Percentiles rank a stretch among this genome's conserved stretches.
These are phyloP conservation scores for Physella acuta DNA, from an alignment of 1,140 invertebrate genomes.

Conservation along the genomic window DNA sequence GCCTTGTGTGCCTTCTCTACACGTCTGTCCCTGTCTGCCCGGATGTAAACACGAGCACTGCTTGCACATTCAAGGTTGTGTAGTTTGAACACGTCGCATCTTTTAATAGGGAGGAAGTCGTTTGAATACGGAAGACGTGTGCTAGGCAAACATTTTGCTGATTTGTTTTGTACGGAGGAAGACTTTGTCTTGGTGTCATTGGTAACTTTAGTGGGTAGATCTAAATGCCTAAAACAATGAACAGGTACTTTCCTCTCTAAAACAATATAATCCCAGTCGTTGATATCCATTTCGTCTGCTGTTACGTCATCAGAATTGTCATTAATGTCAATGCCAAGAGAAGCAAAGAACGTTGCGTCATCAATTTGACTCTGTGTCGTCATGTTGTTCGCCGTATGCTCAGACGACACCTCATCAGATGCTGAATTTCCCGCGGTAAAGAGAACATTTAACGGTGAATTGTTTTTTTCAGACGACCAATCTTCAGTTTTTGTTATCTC, in stretches of 20 bases:
- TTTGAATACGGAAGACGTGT: neutral
- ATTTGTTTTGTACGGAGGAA: neutral
- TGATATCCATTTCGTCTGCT: neutral
- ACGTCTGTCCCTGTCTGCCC: slow-evolving; percentile 38
- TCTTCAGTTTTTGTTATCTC: neutral
- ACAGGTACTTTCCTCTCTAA: slow-evolving; percentile 24
- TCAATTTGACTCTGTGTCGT: neutral
- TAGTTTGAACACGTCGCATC: slow-evolving; percentile 4
- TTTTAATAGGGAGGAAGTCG: neutral
- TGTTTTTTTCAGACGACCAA: neutral
- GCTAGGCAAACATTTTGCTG: too few species aligned
- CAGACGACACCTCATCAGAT: too few species aligned
- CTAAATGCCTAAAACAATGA: slow-evolving; percentile 22
- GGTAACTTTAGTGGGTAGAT: slow-evolving; percentile 27
- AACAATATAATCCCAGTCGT: slow-evolving; percentile 1
- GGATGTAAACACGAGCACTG: slow-evolving; percentile 31
- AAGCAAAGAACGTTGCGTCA: neutral
- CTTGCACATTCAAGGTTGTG: slow-evolving; percentile 16
- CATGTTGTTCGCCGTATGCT: neutral
- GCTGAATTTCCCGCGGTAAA: neutral
- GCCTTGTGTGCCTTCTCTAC: slow-evolving; percentile 42
- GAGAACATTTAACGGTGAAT: neutral
- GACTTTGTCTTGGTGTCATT: slow-evolving; percentile 15
- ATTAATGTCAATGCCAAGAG: slow-evolving; percentile 1
- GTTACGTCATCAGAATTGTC: neutral